Percentiles rank a stretch among this genome's conserved stretches.
These are phyloP conservation scores for Condylura cristata DNA, from an alignment of 2,113 vertebrate species.

Conservation along the genomic window DNA sequence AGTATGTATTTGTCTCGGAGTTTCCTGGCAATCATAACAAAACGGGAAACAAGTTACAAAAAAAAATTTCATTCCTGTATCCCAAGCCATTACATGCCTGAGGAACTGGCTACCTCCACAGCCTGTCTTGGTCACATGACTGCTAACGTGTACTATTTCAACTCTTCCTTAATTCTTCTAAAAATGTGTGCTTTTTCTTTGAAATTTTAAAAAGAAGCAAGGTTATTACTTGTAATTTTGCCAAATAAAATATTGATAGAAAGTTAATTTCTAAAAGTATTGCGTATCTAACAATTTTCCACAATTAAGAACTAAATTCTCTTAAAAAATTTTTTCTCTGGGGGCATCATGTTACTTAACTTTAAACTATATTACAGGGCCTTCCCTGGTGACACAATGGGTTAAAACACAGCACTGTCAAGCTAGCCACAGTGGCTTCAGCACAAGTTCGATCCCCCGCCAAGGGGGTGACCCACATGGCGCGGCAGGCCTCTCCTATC, in stretches of 20 bases:
- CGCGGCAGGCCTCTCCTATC: too few relatives aligned
- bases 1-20: constrained; percentile 25
- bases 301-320: constrained; percentile 1
- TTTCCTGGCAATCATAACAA: neutral
- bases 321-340: neutral
- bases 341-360: too few relatives aligned
- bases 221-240: constrained; percentile 24
- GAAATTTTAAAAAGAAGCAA: neutral
- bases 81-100: neutral
- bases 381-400: too few relatives aligned
- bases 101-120: neutral
- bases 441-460: too few relatives aligned
- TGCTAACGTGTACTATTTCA: neutral
- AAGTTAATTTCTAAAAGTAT: neutral
- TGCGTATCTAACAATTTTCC: neutral
- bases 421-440: too few relatives aligned
- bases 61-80: neutral
- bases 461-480: too few relatives aligned
- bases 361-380: too few relatives aligned
- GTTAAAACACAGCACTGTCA: too few relatives aligned
- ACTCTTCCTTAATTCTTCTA: neutral
- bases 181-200: neutral
- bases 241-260: neutral
- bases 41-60: constrained; percentile 41
- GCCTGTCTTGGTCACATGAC: neutral